Base-by-base conservation (phyloP, 2,797 vertebrate genomes). In the Sphenopsis melanotis region DNA sequence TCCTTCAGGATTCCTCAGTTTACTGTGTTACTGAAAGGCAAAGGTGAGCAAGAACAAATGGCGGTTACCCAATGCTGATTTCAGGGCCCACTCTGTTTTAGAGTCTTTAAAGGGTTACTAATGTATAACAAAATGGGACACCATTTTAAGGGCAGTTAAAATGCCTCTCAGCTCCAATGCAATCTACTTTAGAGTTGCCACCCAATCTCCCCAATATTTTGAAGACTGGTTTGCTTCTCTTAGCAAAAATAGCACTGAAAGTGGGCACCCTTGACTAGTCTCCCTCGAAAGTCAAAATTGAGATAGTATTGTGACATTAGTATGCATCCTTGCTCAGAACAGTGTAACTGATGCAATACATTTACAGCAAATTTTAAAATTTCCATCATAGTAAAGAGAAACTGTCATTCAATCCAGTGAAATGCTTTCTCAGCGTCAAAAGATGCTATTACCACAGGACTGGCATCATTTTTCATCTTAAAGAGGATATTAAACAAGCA, bases 401-500 rank as follows among this genome's bases (percentile, higher is more conserved):
- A 89, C 92, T 96, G 94, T 97, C 96, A 96, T 97, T 98, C 96
- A 96, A 93, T 94, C 83, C 91, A 78, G 47, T 57, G 93, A 95
- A 97, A 95, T 92, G 97, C 94, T 97, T 97, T 95, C 96, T 97
- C 95, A 93, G 97, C 39, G 14, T 97, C 97, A 96, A 95, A 98
- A 97, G 95, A 97, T 95, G 95, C 95, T 91, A 92, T 97, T 97
- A 96, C 94, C 83, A 93, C 85, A 92, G 87, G 94, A 90, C 96
- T 91, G 91, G 94, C 89, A 95, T 94, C 91, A 89, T 98, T 97
- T 97, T 97, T 98, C 97, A 97, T 97, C 97, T 96, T 97, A 97
- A 98, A 96, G 96, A 96, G 95, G 95, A 93, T 93, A 97, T 97
- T 97, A 98, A 97, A 96, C 97, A 97, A 98, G 97, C 97, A 96